Conservation (phyloP, 1,140 invertebrate genomes). For the Zaprionus ghesquierei region DNA sequence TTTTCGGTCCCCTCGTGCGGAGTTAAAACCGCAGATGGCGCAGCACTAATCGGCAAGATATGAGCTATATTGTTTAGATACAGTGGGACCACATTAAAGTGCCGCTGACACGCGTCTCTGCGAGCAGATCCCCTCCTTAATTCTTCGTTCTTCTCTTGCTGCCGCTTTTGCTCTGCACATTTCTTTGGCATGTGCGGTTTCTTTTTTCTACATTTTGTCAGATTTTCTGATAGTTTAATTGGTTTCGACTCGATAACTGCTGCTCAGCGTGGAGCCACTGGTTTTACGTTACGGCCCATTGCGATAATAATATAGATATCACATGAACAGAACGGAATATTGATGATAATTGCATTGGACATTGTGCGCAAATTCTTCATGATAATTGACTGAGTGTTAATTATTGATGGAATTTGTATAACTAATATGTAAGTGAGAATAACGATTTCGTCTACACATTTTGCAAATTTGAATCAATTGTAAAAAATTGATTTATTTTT, state of each 20-base stretch:
- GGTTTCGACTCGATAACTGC: conserved; percentile 57
- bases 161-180: conserved; percentile 19
- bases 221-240: conserved; percentile 76
- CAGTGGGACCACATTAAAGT: conserved; percentile 62
- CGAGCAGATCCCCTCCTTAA: too few species aligned
- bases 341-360: conserved; percentile 59
- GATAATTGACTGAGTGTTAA: conserved; percentile 18
- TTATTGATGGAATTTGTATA: not conserved
- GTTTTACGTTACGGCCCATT: conserved; percentile 50
- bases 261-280: conserved; percentile 47
- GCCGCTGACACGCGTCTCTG: conserved; percentile 71
- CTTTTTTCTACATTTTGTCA: conserved; percentile 42
- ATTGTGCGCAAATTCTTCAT: not conserved
- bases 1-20: not conserved
- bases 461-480: conserved; percentile 3
- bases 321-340: conserved; percentile 44
- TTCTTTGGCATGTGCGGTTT: conserved; percentile 53
- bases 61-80: conserved; percentile 42
- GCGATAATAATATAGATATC: conserved; percentile 65
- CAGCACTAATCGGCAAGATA: conserved; percentile 53
- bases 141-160: not conserved
- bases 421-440: not conserved
- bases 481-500: too few species aligned
- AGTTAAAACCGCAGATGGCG: conserved; percentile 11
- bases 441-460: not conserved